Percentiles rank a stretch among this genome's conserved stretches.
Evolutionary conservation across 2,888 invertebrate species (phyloP).

Genomic region (Drosophila sordidula): DNA sequence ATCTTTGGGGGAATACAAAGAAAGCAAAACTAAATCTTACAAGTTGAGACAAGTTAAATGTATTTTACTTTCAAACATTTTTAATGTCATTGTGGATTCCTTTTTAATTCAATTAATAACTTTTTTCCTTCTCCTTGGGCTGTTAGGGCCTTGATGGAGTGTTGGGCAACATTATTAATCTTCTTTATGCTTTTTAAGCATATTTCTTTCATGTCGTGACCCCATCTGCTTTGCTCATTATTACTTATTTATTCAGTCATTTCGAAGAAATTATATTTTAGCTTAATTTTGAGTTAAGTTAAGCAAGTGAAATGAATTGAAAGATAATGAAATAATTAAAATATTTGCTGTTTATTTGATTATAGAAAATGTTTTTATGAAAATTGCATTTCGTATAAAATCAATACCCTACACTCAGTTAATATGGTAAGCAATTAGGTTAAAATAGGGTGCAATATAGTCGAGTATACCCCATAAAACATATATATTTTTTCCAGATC

Average conservation of each 20-base stretch:
- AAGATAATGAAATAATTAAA: neutral
- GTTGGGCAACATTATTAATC: constrained; percentile 20
- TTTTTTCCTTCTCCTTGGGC: neutral
- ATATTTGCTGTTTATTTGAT: too few relatives aligned
- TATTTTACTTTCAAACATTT: neutral
- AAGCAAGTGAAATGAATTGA: neutral
- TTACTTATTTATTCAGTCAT: constrained; percentile 1
- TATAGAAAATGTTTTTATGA: too few relatives aligned
- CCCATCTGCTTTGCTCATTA: neutral
- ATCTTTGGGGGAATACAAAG: constrained; percentile 6
- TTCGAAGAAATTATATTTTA: neutral
- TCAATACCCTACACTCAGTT: too few relatives aligned
- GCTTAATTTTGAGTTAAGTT: neutral
- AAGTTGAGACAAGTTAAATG: neutral
- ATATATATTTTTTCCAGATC: too few relatives aligned
- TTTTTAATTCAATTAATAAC: constrained; percentile 16
- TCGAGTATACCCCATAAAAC: too few relatives aligned
- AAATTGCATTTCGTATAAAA: neutral
- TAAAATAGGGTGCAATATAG: too few relatives aligned
- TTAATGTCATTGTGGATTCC: constrained; percentile 9
- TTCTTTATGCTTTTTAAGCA: constrained; percentile 5
- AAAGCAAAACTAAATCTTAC: neutral
- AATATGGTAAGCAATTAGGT: too few relatives aligned
- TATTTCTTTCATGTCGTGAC: neutral
- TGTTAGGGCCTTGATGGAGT: neutral